A percentile compares a stretch with the other conserved stretches of the same genome.
phyloP scores from a whole-genome alignment of 1,140 invertebrate species.

The Latrodectus geometricus region DNA sequence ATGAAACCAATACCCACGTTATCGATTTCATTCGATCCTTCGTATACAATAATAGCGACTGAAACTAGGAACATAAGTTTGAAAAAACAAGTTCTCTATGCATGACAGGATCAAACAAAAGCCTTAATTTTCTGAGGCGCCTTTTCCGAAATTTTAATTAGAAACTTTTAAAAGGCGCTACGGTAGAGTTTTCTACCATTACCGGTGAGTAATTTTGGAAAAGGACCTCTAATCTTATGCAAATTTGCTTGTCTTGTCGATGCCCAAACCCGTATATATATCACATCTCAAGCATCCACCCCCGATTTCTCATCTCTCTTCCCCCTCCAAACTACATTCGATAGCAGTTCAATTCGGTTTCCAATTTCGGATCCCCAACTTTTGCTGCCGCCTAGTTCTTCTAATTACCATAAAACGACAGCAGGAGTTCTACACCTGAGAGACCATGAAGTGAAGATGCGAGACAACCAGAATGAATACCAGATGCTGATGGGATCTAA shows the following conservation, averaged over 20 bases:
- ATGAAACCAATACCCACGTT: conserved; percentile 9
- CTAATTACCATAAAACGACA: conserved; percentile 40
- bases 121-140: conserved; percentile 27
- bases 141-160: conserved; percentile 25
- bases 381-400: conserved; percentile 11
- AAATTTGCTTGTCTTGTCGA: conserved; percentile 19
- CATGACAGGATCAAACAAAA: conserved; percentile 37
- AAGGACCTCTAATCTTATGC: conserved; percentile 33
- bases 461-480: conserved; percentile 10
- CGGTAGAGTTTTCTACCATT: not conserved
- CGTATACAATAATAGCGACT: not conserved
- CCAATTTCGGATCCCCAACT: conserved; percentile 26
- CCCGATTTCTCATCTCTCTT: not conserved
- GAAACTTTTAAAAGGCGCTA: conserved; percentile 5
- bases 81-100: conserved; percentile 9
- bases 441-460: not conserved
- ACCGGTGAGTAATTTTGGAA: conserved; percentile 25
- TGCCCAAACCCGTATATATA: not conserved
- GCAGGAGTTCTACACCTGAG: conserved; percentile 11
- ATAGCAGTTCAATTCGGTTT: conserved; percentile 19
- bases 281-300: not conserved
- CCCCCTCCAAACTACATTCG: no score
- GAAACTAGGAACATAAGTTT: not conserved
- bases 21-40: conserved; percentile 23
- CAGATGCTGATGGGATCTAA: no score